Evolutionary conservation across 2,113 vertebrate species (phyloP), one percentile per base, ranked within the genome.

Genomic region (Peucedramus taeniatus): DNA sequence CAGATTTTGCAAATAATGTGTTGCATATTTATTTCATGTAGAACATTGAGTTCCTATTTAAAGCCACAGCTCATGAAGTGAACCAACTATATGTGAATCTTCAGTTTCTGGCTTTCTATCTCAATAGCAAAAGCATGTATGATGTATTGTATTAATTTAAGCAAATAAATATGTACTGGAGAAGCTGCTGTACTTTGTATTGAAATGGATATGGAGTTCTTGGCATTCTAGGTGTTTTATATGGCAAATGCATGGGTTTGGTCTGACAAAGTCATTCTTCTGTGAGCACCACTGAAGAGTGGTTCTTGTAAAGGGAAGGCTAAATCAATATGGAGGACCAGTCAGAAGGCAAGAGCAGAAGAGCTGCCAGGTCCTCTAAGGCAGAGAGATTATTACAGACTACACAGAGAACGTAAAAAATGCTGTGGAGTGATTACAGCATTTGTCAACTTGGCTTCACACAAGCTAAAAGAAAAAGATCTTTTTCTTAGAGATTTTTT

Each of bases 81-180:
- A 77, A 80, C 54, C 82, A 57, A 44, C 35, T 91, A 74, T 51
- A 92, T 92, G 90, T 97, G 94, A 95, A 95, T 94, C 84, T 91
- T 93, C 74, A 74, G 68, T 94, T 97, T 94, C 91, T 72, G 71
- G 77, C 89, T 95, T 96, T 90, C 30, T 68, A 4, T 93, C 35
- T 82, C 75, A 75, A 21, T 56, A 93, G 42, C 81, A 96, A 96
- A 96, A 88, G 31, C 57, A 93, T 96, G 77, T 89, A 94, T 61
- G 86, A 93, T 88, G 51, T 93, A 93, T 94, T 97, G 94, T 96
- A 96, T 97, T 98, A 98, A 98, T 96, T 98, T 98, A 98, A 98
- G 79, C 90, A 96, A 98, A 98, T 98, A 98, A 98, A 97, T 53
- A 85, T 6, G 10, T 94, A 89, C 78, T 72, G 39, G 50, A 96